Evolutionary conservation across 2,888 invertebrate species (phyloP), one percentile per base, ranked within the genome.

Genomic region (Sphecodes monilicornis): DNA sequence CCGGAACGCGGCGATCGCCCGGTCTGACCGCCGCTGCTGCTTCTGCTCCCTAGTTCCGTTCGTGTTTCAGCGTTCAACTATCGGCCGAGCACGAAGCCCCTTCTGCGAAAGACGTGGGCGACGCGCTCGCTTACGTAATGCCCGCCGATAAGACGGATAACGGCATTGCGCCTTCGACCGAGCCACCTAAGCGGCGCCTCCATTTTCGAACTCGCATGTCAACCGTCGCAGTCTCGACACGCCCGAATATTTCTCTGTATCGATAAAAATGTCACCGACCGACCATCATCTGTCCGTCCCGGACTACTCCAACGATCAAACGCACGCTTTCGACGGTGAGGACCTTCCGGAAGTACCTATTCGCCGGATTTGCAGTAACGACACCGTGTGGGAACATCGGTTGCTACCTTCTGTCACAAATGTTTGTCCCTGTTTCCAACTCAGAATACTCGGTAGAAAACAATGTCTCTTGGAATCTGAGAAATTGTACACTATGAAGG

Each of bases 131-230:
- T 90, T 90, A 90, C 89, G 86, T 90, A 90, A 90, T 86, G 66
- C 84, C 71, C 76, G 71, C 80, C 89, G 90, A 90, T 90, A 90
- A 90, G 87, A 79, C 87, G 90, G 85, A 90, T 90, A 89, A 90
- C 84, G 82, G 36, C 74, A 74, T 57, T 81, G 83, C 76, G 82
- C 77, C 72, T 86, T 76, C 80, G 80, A 78, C 68, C 81, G 72
- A 81, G 85, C 83, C 85, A 84, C 80, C 88, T 79, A 81, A 74
- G 75, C 82, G 86, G 86, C 90, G 90, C 84, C 90, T 87, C 90
- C 90, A 89, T 90, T 90, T 90, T 90, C 86, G 89, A 88, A 87
- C 86, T 68, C 57, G 43, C 87, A 74, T 88, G 85, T 82, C 87
- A 89, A 81, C 73, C 78, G 41, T 70, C 76, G 64, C 89, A 8